Evolutionary conservation across 2,888 invertebrate species (phyloP).

Genomic region (Galerucella nymphaeae): DNA sequence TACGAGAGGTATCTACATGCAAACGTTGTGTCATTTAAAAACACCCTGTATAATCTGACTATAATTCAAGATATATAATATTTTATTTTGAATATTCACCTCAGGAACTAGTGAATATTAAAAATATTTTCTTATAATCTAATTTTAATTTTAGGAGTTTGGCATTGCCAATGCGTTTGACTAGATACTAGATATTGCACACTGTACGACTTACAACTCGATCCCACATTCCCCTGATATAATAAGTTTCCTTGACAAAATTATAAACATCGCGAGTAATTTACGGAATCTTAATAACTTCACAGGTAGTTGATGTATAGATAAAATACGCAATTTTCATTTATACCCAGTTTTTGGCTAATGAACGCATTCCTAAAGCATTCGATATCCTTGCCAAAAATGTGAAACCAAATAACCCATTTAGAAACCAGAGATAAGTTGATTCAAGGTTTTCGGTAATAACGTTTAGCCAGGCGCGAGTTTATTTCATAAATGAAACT

Average conservation of each 20-base stretch:
- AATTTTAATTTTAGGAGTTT: too few relatives aligned
- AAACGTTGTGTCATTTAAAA: too few relatives aligned
- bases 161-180: too few relatives aligned
- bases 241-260: too few relatives aligned
- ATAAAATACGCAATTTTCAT: slow-evolving; percentile 9
- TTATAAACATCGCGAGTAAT: slow-evolving; percentile 1
- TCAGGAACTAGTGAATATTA: too few relatives aligned
- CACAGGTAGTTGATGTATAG: slow-evolving; percentile 5
- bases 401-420: slow-evolving; percentile 38
- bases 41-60: too few relatives aligned
- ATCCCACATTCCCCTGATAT: neutral
- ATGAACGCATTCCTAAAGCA: slow-evolving; percentile 24
- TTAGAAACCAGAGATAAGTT: slow-evolving; percentile 26
- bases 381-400: slow-evolving; percentile 37
- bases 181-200: too few relatives aligned
- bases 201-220: too few relatives aligned
- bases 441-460: slow-evolving; percentile 29
- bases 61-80: too few relatives aligned
- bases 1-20: too few relatives aligned
- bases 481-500: slow-evolving; percentile 13
- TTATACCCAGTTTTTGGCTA: slow-evolving; percentile 20
- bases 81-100: too few relatives aligned
- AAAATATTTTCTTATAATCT: too few relatives aligned
- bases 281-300: slow-evolving; percentile 6
- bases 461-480: neutral